Evolutionary conservation across 2,888 invertebrate species (phyloP).

Genomic region (Nasonia oneida): DNA sequence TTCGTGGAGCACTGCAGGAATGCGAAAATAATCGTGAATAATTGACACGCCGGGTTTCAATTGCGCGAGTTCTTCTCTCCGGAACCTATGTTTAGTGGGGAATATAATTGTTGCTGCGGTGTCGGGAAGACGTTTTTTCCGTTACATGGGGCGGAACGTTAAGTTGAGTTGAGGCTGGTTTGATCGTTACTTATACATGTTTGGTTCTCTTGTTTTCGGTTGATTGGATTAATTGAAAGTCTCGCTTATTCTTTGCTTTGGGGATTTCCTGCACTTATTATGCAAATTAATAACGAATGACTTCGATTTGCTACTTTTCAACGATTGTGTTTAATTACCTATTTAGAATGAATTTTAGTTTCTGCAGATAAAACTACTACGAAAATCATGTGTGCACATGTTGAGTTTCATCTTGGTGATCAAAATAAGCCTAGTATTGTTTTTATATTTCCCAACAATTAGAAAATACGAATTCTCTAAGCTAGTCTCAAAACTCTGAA

Average conservation of each 20-base stretch:
- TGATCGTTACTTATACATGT: neutral
- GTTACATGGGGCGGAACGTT: neutral
- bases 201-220: neutral
- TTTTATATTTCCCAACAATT: no score
- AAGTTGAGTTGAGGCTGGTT: neutral
- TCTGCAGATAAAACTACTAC: no score
- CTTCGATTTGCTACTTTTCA: no score
- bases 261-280: neutral
- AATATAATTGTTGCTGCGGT: neutral
- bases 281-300: neutral
- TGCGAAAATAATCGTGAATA: slow-evolving; percentile 55
- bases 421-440: no score
- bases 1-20: slow-evolving; percentile 15
- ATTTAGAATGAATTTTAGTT: no score
- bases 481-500: neutral
- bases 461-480: neutral
- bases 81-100: neutral
- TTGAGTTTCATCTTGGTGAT: no score
- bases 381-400: no score
- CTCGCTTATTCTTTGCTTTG: neutral
- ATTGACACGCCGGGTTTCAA: slow-evolving; percentile 48
- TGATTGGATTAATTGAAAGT: neutral
- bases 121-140: neutral
- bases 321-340: no score
- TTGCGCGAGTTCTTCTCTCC: slow-evolving; percentile 3